Evolutionary conservation across 1,140 invertebrate genomes (phyloP), one percentile per base, ranked within the genome.

Genomic region (Neotoxoptera formosana): DNA sequence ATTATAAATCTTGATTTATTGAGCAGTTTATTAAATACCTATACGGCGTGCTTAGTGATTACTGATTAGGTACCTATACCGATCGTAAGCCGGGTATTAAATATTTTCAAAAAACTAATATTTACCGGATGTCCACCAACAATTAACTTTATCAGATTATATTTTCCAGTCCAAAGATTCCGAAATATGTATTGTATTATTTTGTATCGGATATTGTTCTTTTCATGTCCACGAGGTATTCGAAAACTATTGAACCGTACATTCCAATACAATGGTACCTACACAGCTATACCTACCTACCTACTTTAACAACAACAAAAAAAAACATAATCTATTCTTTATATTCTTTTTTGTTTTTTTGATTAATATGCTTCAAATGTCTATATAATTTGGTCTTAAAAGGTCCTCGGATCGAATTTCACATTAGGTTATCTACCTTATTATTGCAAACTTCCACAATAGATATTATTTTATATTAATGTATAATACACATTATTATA

Each of bases 281-380:
- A 14, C n/a, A n/a, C n/a, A n/a, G n/a, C n/a, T n/a, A n/a, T n/a
- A n/a, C n/a, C n/a, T n/a, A 76, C 60, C 60, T n/a, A 60, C 60
- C 4, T 67, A 76, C 34, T 90, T 90, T n/a, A 90, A 90, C 53
- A 90, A 90, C 7, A 90, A 90, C 41, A 90, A 45, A 90, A 90
- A 60, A 6, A n/a, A n/a, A n/a, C n/a, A n/a, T n/a, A n/a, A 89
- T 36, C 48, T 56, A 60, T 90, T 90, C 88, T 90, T 90, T 23
- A 34, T 9, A 36, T 89, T 45, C 47, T 30, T 48, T 41, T 60
- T 67, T 67, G 14, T 45, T 67, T 45, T 90, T 90, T 41, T 41
- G 34, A 41, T 89, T 89, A 36, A 89, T 25, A 41, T 56, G 34
- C 48, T 89, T 89, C 34, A 89, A 89, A 89, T 89, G 48, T 56